phyloP scores from a whole-genome alignment of 2,888 invertebrate genomes.

The Nymphalis urticae region DNA sequence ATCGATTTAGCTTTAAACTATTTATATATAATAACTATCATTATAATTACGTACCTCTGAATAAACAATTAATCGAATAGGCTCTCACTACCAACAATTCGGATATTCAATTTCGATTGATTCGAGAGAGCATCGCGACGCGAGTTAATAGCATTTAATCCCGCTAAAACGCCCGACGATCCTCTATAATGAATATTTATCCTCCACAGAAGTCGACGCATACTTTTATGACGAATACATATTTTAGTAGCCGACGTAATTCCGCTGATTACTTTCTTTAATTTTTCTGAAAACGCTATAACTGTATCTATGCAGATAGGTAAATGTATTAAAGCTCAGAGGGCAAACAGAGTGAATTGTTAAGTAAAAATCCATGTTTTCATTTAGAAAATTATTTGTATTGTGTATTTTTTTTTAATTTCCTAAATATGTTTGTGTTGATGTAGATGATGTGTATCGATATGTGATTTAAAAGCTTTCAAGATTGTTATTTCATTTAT shows the following conservation, averaged over 20 bases:
- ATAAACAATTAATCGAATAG: constrained; percentile 15
- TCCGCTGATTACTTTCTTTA: constrained; percentile 80
- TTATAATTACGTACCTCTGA: constrained; percentile 1
- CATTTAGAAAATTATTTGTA: constrained; percentile 41
- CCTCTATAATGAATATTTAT: constrained; percentile 81
- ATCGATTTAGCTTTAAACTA: too few species aligned
- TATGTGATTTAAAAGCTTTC: constrained; percentile 9
- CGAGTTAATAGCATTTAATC: constrained; percentile 77
- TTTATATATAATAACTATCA: too few species aligned
- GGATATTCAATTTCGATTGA: constrained; percentile 57
- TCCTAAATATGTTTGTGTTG: constrained; percentile 12
- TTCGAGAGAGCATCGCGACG: constrained; percentile 65
- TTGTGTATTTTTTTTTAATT: constrained; percentile 13
- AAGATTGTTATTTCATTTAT: constrained; percentile 1
- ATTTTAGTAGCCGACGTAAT: constrained; percentile 80
- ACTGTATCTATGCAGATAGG: constrained; percentile 45
- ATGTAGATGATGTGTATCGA: constrained; percentile 3
- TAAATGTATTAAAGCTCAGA: constrained; percentile 72
- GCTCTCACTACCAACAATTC: constrained; percentile 12
- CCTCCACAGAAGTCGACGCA: constrained; percentile 72
- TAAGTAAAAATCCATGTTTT: constrained; percentile 48
- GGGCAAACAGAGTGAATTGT: constrained; percentile 67
- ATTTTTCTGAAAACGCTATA: constrained; percentile 72
- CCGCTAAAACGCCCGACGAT: constrained; percentile 78
- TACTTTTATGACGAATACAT: constrained; percentile 81